Conservation (phyloP, 2,797 vertebrate genomes). For the Coregonus ussuriensis region DNA sequence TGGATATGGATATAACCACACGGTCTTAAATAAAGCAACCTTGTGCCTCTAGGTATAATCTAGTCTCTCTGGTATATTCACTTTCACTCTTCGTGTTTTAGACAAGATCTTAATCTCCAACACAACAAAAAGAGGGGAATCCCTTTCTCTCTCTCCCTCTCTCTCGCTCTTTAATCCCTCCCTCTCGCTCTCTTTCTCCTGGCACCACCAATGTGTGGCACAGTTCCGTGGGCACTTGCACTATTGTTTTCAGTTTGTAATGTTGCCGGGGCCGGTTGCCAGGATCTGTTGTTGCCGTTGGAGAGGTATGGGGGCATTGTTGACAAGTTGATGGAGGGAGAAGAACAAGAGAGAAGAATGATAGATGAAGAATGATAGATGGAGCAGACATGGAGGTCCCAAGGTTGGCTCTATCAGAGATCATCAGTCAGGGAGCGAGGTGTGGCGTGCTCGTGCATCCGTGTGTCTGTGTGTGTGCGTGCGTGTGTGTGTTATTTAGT, state of each 20-base stretch:
- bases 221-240: slow-evolving; percentile 34
- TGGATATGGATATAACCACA: no score
- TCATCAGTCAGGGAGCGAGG: background rate
- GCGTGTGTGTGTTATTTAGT: background rate
- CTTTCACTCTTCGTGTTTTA: slow-evolving; percentile 2
- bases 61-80: slow-evolving; percentile 1
- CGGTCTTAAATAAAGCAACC: no score
- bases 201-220: slow-evolving; percentile 37
- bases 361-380: background rate
- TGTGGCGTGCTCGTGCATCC: no score
- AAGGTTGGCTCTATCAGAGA: background rate
- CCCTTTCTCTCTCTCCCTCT: no score
- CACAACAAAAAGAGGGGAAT: slow-evolving; percentile 1
- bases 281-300: slow-evolving; percentile 18
- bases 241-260: slow-evolving; percentile 21
- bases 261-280: slow-evolving; percentile 8
- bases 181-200: slow-evolving; percentile 26
- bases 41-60: slow-evolving; percentile 3
- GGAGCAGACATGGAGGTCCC: slow-evolving; percentile 4
- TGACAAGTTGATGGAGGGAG: background rate
- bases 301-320: background rate
- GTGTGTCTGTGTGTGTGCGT: background rate
- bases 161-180: no score
- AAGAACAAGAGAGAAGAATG: background rate
- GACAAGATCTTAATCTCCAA: background rate